phyloP scores from a whole-genome alignment of 2,113 vertebrate species.

The Anseranas semipalmata region DNA sequence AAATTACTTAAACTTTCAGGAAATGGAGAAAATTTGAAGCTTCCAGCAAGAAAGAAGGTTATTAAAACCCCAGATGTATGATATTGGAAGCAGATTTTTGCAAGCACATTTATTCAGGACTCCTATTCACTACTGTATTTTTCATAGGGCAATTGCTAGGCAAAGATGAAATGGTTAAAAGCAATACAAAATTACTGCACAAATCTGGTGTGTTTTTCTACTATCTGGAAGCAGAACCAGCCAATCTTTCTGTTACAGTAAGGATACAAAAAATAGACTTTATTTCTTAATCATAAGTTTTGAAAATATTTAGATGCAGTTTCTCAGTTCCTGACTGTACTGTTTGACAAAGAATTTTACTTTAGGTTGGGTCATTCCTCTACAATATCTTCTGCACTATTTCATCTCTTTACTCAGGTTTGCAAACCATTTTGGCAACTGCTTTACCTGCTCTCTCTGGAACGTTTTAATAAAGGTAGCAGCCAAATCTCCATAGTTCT shows the following conservation, averaged over 20 bases:
- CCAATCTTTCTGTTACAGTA: not conserved
- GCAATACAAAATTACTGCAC: not conserved
- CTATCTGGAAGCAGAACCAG: not conserved
- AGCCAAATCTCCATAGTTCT: not conserved
- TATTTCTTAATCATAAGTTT: not conserved
- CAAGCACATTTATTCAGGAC: not conserved
- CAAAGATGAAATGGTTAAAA: not conserved
- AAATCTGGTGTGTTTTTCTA: not conserved
- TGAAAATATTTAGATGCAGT: not conserved
- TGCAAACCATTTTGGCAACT: not conserved
- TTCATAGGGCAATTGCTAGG: not conserved
- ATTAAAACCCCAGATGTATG: not conserved
- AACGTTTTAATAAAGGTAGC: not conserved
- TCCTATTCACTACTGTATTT: not conserved
- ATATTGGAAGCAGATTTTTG: not conserved
- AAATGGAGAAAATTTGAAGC: not conserved
- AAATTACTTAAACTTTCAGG: not conserved
- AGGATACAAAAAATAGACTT: not conserved
- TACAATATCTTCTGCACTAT: not conserved
- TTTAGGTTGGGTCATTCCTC: not conserved
- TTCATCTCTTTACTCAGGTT: not conserved
- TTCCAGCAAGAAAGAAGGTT: not conserved
- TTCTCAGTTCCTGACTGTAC: not conserved
- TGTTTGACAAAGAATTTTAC: not conserved
- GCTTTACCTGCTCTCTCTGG: not conserved